Evolutionary conservation across 2,113 vertebrate species (phyloP), one percentile per base, ranked within the genome.

Genomic region (Paratilapia polleni): DNA sequence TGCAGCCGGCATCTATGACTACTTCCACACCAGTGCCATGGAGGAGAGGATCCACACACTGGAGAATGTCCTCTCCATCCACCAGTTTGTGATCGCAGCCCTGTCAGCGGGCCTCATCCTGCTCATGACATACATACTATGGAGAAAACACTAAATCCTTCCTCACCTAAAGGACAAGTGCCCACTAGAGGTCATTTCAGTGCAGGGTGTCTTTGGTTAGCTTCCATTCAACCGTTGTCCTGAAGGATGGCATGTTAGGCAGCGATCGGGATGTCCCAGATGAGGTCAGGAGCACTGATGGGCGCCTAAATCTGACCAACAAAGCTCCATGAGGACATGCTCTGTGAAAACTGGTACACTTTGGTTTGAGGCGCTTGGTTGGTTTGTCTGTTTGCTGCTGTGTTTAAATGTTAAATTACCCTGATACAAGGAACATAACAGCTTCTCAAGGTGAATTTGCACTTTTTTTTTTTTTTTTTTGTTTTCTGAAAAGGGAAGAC

Each of bases 21-120:
- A 96, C 90, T 91, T 96, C 85, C 92, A 95, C 88, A 95, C 95
- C 88, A 95, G 91, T 0, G 94, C 95, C 83, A 96, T 96, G 94
- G 95, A 96, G 91, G 90, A 95, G 91, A 87, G 95, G 88, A 95
- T 96, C 85, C 91, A 94, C 90, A 87, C 92, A 0, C 90, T 96
- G 85, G 95, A 96, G 66, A 94, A 92, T 13, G 91, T 92, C 43
- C 93, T 96, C 17, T 87, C 91, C 15, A 93, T 95, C 76, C 95
- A 96, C 85, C 95, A 96, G 92, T 93, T 89, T 78, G 90, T 95
- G 78, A 96, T 96, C 0, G 89, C 84, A 0, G 91, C 38, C 22
- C 90, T 95, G 61, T 93, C 94, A 0, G 93, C 94, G 0, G 92
- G 94, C 62, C 93, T 96, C 77, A 83, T 95, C 79, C 86, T 96